phyloP scores from a whole-genome alignment of 2,888 invertebrate species.

The Notodonta dromedarius region DNA sequence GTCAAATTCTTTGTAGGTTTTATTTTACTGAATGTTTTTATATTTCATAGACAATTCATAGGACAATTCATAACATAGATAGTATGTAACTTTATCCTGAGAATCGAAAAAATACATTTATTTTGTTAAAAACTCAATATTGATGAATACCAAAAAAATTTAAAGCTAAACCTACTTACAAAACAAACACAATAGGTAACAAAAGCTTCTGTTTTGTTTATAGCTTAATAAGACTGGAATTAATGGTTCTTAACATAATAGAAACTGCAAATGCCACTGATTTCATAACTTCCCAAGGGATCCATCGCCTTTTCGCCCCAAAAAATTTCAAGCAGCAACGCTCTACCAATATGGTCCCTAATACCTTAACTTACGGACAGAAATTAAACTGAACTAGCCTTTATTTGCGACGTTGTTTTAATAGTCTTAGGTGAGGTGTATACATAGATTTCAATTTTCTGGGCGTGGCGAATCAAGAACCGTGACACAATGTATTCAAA shows the following conservation, averaged over 20 bases:
- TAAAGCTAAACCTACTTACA: conserved; percentile 3
- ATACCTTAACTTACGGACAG: conserved; percentile 36
- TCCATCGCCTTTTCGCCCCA: conserved; percentile 79
- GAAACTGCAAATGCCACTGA: conserved; percentile 88
- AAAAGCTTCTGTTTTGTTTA: conserved; percentile 75
- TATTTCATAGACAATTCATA: too few relatives aligned
- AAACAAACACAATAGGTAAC: conserved; percentile 41
- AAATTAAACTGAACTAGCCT: conserved; percentile 29
- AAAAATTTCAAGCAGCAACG: conserved; percentile 52
- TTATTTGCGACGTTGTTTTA: conserved; percentile 56
- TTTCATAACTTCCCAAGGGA: conserved; percentile 85
- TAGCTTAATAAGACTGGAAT: conserved; percentile 81
- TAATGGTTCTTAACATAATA: conserved; percentile 84
- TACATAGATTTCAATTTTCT: conserved; percentile 81
- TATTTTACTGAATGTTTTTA: too few relatives aligned
- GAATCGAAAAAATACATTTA: too few relatives aligned
- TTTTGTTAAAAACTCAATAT: too few relatives aligned
- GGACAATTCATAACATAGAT: too few relatives aligned
- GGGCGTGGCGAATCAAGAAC: conserved; percentile 83
- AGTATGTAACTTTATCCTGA: too few relatives aligned
- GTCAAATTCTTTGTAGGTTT: too few relatives aligned
- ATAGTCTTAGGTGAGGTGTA: conserved; percentile 69
- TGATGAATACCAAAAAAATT: too few relatives aligned
- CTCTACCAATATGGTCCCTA: conserved; percentile 46
- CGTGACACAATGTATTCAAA: conserved; percentile 83